These are phyloP conservation scores for Rhombomys opimus DNA, from an alignment of 2,113 vertebrate genomes.

Conservation along the genomic window DNA sequence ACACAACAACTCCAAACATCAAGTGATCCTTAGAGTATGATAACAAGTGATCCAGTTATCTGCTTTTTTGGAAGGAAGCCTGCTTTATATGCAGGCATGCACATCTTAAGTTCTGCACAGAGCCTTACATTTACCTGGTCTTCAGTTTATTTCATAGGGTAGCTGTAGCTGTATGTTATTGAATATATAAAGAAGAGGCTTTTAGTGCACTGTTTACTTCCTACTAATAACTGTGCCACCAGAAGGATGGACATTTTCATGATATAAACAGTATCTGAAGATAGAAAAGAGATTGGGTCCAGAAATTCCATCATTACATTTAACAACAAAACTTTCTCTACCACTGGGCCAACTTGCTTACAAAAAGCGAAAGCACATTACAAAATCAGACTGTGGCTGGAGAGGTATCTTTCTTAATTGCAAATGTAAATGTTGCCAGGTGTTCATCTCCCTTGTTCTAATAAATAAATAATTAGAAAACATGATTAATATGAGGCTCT, in stretches of 20 bases:
- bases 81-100: not conserved
- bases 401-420: constrained; percentile 80
- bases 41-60: not conserved
- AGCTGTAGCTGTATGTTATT: not conserved
- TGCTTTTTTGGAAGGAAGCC: not conserved
- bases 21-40: not conserved
- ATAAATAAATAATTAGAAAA: constrained; percentile 87
- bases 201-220: not conserved
- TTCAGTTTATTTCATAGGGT: not conserved
- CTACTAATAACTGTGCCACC: not conserved
- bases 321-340: constrained; percentile 68
- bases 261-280: not conserved
- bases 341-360: constrained; percentile 66
- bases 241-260: not conserved
- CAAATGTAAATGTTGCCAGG: constrained; percentile 85
- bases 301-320: constrained; percentile 1
- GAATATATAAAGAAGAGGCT: not conserved
- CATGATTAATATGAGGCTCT: constrained; percentile 82
- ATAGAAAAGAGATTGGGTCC: not conserved
- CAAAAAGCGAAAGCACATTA: constrained; percentile 77
- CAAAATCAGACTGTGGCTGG: constrained; percentile 78
- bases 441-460: constrained; percentile 82
- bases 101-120: not conserved
- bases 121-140: not conserved
- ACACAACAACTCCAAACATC: not conserved